Percentiles rank a stretch among this genome's conserved stretches.
These are phyloP conservation scores for Lapara coniferarum DNA, from an alignment of 2,888 invertebrate species.

Conservation along the genomic window DNA sequence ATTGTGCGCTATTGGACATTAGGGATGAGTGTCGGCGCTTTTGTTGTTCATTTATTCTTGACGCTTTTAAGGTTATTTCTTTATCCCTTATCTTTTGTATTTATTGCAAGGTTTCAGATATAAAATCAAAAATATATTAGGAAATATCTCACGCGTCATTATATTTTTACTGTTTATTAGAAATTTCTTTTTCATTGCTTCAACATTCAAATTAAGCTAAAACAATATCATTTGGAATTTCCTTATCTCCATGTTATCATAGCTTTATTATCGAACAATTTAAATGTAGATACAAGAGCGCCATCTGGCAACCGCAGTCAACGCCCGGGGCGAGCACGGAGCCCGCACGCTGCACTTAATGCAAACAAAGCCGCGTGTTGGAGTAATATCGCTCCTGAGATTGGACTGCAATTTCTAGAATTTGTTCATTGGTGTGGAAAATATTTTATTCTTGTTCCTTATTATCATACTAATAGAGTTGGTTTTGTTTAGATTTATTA, in stretches of 20 bases:
- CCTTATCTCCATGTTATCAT: conserved; percentile 2
- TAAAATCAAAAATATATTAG: too few relatives aligned
- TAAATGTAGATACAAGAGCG: background rate
- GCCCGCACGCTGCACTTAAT: conserved; percentile 43
- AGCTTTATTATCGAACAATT: conserved; percentile 15
- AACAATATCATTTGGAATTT: conserved; percentile 12
- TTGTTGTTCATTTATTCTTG: background rate
- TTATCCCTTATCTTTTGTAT: too few relatives aligned
- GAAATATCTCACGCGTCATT: too few relatives aligned
- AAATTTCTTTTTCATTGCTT: too few relatives aligned
- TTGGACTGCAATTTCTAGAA: conserved; percentile 33
- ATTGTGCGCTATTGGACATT: background rate
- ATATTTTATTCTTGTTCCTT: too few relatives aligned
- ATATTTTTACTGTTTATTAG: too few relatives aligned
- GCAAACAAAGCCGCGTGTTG: conserved; percentile 68
- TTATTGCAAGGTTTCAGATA: too few relatives aligned
- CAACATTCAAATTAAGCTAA: background rate
- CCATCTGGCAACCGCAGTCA: conserved; percentile 19
- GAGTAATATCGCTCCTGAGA: conserved; percentile 34
- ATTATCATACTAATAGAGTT: too few relatives aligned
- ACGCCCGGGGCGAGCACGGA: background rate
- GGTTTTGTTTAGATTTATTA: too few relatives aligned
- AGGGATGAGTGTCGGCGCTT: background rate
- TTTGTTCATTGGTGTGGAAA: too few relatives aligned
- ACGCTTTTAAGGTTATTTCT: background rate